phyloP scores from a whole-genome alignment of 2,113 vertebrate genomes.

The Halichoeres trimaculatus region DNA sequence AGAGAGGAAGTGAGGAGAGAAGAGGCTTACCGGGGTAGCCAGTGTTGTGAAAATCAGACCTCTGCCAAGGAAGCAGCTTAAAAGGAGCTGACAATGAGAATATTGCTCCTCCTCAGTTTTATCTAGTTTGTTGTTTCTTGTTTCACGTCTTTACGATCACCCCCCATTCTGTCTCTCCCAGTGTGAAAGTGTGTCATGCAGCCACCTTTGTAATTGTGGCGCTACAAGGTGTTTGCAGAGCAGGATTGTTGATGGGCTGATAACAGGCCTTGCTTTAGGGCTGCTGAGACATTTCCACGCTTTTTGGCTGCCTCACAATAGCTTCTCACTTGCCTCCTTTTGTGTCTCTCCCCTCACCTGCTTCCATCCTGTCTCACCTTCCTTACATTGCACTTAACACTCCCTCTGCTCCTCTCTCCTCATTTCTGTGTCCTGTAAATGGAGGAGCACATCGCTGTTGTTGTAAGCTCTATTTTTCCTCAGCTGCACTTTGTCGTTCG shows the following conservation, averaged over 20 bases:
- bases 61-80: slow-evolving; percentile 41
- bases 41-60: slow-evolving; percentile 30
- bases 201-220: slow-evolving; percentile 59
- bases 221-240: slow-evolving; percentile 64
- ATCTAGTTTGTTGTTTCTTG: slow-evolving; percentile 24
- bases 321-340: slow-evolving; percentile 32
- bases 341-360: slow-evolving; percentile 27
- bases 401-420: not conserved
- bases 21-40: slow-evolving; percentile 16
- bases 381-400: slow-evolving; percentile 28
- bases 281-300: slow-evolving; percentile 55
- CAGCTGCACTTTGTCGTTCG: slow-evolving; percentile 11
- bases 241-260: slow-evolving; percentile 58
- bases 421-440: slow-evolving; percentile 51
- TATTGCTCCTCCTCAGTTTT: slow-evolving; percentile 43
- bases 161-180: slow-evolving; percentile 23
- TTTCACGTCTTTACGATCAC: slow-evolving; percentile 41
- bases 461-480: slow-evolving; percentile 54
- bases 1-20: slow-evolving; percentile 18
- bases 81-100: slow-evolving; percentile 41
- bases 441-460: slow-evolving; percentile 53
- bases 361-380: slow-evolving; percentile 35
- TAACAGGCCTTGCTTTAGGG: slow-evolving; percentile 63
- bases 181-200: slow-evolving; percentile 58
- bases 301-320: slow-evolving; percentile 27